Evolutionary conservation across 2,888 invertebrate genomes (phyloP).

Genomic region (Gandaritis pyraliata): DNA sequence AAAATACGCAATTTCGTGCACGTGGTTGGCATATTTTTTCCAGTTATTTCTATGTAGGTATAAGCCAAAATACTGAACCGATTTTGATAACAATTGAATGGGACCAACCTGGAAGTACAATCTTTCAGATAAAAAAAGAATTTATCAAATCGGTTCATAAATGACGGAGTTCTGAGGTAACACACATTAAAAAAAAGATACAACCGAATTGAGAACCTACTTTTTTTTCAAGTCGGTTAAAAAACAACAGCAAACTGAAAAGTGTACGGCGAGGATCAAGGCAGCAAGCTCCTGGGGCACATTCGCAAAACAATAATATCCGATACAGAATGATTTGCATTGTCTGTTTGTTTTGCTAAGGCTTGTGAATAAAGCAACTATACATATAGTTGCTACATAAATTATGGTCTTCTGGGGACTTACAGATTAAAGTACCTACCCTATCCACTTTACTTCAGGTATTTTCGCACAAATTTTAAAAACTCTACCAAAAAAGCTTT

Average conservation of each 20-base stretch:
- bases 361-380: conserved; percentile 3
- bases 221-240: too few relatives aligned
- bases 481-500: conserved; percentile 12
- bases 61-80: too few relatives aligned
- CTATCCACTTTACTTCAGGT: background rate
- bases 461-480: conserved; percentile 20
- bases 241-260: conserved; percentile 21
- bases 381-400: background rate
- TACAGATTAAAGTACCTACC: background rate
- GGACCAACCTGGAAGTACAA: too few relatives aligned
- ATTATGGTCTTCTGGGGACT: background rate
- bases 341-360: background rate
- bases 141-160: too few relatives aligned
- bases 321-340: background rate
- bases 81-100: too few relatives aligned
- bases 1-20: too few relatives aligned
- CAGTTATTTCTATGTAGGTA: too few relatives aligned
- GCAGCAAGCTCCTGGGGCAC: background rate
- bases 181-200: too few relatives aligned
- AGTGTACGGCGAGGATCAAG: background rate
- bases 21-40: too few relatives aligned
- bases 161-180: too few relatives aligned
- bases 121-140: too few relatives aligned
- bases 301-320: background rate
- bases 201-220: too few relatives aligned